Evolutionary conservation across 2,113 vertebrate genomes (phyloP).

Genomic region (Malurus melanocephalus): DNA sequence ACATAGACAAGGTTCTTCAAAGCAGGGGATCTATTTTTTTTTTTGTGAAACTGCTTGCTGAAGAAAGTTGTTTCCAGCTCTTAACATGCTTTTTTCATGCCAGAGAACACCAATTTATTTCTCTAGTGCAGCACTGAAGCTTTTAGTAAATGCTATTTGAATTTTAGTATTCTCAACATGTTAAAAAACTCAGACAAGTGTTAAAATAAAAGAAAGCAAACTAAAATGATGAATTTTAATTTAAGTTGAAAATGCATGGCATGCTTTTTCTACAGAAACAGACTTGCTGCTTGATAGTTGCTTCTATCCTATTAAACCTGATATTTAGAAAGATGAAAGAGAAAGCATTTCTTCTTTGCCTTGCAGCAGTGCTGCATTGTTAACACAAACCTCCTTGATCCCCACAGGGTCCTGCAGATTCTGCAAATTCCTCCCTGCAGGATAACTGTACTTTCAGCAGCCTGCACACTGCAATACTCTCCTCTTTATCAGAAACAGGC

Average conservation of each 20-base stretch:
- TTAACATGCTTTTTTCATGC: not conserved
- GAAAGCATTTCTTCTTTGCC: not conserved
- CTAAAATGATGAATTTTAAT: not conserved
- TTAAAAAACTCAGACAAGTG: not conserved
- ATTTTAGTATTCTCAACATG: not conserved
- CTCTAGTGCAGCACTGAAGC: not conserved
- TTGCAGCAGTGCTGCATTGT: not conserved
- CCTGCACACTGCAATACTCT: not conserved
- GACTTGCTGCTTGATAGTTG: not conserved
- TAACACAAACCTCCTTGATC: slow-evolving; percentile 35
- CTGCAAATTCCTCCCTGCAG: slow-evolving; percentile 55
- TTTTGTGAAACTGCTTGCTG: not conserved
- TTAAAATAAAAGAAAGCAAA: not conserved
- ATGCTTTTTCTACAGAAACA: not conserved
- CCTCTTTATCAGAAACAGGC: slow-evolving; percentile 8
- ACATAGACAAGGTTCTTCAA: not conserved
- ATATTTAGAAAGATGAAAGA: slow-evolving; percentile 6
- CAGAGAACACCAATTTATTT: not conserved
- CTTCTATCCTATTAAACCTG: not conserved
- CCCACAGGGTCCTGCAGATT: slow-evolving; percentile 41
- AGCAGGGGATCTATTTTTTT: not conserved
- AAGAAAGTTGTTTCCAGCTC: not conserved
- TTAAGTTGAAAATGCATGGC: not conserved
- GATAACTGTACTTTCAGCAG: not conserved
- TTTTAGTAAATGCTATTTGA: not conserved